Evolutionary conservation across 35 echinoderm and acorn worm genomes (phyloP).

Genomic region (Ptychodera flava): DNA sequence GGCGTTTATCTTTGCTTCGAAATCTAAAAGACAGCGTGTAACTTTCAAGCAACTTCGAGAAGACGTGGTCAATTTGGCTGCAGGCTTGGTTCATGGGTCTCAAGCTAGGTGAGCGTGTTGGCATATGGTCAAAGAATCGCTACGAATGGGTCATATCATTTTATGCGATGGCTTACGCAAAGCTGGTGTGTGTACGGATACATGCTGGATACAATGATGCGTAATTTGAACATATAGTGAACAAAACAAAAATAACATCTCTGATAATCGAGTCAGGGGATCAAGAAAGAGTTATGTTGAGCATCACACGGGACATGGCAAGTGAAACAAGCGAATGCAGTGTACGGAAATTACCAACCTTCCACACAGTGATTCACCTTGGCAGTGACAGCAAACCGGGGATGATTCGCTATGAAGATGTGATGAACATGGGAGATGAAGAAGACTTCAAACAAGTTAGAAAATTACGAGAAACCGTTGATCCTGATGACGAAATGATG

Average conservation of each 20-base stretch:
- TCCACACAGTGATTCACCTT: not conserved
- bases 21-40: not conserved
- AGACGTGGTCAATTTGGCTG: slow-evolving; percentile 26
- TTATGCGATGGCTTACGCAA: slow-evolving; percentile 60
- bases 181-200: not conserved
- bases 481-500: not conserved
- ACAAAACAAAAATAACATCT: not conserved
- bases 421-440: not conserved
- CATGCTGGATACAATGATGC: not conserved
- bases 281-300: not conserved
- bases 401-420: not conserved
- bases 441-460: not conserved
- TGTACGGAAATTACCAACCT: not conserved
- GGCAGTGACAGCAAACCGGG: not conserved
- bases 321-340: not conserved
- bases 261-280: not conserved
- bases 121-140: slow-evolving; percentile 68
- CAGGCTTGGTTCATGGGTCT: slow-evolving; percentile 69
- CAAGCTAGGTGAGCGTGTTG: slow-evolving; percentile 64
- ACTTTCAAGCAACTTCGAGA: not conserved
- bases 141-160: slow-evolving; percentile 82
- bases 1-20: not conserved
- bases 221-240: not conserved
- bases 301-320: not conserved
- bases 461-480: not conserved